Base-by-base conservation (phyloP, 2,797 vertebrate species). In the Cheirogaleus major region DNA sequence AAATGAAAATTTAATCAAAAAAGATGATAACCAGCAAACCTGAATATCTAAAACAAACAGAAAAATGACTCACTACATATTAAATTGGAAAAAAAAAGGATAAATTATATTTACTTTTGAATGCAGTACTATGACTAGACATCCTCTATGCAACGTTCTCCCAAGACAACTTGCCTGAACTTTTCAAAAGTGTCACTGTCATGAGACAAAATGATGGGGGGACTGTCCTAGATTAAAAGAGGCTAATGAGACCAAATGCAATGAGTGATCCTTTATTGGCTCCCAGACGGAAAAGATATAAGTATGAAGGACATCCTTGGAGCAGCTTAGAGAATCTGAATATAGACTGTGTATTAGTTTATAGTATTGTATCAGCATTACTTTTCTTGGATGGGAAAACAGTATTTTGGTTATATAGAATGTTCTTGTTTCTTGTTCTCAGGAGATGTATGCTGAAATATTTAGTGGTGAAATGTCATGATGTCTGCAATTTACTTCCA, bases 41-140 rank as follows among this genome's bases (percentile, higher is more conserved):
- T 88, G 78, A 92, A 95, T 90, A 76, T 88, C 84, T 91, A 65
- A 89, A 92, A 59, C 65, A 89, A 93, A 86, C 11, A 90, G 48
- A 73, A 88, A 78, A 79, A 79, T 79, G 25, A 81, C 2, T 75
- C 9, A 70, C 9, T 55, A 4, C 41, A 25, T 83, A 67, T 89
- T 94, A 92, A 88, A 70, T 55, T 92, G 17, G 8, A 80, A 81
- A 85, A 79, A 78, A 72, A 92, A 95, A 88, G 2, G 78, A 91
- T 27, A 76, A 72, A 43, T 93, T 82, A 75, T 69, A 69, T 91
- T 96, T 48, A 83, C 43, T 80, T 85, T 82, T 75, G 7, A 88
- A 41, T 30, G 45, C 3, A 65, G 4, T 78, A 7, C 27, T 80
- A 5, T 92, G 43, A 82, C 52, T 75, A 52, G 57, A 84, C 15